Conservation (phyloP, 1,140 invertebrate species). For the Cyclargus thomasi region DNA sequence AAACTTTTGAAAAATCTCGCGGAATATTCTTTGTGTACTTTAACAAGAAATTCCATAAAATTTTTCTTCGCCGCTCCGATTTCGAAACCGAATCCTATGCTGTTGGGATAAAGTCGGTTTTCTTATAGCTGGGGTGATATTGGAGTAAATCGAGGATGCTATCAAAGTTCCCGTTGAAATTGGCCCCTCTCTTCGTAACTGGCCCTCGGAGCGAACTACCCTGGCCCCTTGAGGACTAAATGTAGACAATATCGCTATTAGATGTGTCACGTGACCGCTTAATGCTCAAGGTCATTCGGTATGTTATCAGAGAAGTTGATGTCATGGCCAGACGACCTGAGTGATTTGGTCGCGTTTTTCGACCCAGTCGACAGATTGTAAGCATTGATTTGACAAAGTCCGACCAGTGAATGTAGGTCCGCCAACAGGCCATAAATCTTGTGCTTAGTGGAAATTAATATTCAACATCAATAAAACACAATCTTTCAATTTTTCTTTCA, state of each 20-base stretch:
- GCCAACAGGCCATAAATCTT: too few relatives aligned
- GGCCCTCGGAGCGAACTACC: neutral
- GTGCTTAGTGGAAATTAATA: too few relatives aligned
- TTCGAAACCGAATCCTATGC: neutral
- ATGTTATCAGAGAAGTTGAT: neutral
- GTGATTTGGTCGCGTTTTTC: too few relatives aligned
- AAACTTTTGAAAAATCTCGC: neutral
- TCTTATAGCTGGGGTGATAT: neutral
- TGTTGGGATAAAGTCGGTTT: neutral
- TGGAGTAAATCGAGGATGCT: constrained; percentile 2
- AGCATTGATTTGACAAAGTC: too few relatives aligned
- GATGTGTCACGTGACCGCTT: neutral
- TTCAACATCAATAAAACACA: too few relatives aligned
- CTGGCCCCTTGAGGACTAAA: neutral
- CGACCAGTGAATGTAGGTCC: too few relatives aligned
- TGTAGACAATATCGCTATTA: neutral
- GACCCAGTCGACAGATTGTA: too few relatives aligned
- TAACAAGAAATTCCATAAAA: neutral
- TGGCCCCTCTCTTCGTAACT: neutral
- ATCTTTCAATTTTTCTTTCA: too few relatives aligned
- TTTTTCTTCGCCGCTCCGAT: neutral
- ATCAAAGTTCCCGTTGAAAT: neutral
- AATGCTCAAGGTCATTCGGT: too few relatives aligned
- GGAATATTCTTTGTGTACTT: neutral
- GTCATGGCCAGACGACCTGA: too few relatives aligned